Conservation (phyloP, 92 coral and sea anemone species). For the Desmophyllum pertusum region DNA sequence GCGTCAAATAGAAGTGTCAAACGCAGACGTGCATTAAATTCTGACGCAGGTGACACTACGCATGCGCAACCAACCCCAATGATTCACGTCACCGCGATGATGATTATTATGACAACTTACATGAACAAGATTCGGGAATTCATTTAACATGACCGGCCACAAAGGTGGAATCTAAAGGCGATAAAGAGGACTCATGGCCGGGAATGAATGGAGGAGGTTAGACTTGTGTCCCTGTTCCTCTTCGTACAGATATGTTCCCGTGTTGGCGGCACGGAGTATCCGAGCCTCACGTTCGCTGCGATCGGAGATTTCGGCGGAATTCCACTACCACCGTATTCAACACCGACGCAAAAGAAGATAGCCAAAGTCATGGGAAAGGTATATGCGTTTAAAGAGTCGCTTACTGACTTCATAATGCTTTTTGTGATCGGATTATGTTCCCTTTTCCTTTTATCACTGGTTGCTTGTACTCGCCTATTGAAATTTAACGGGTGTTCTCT, state of each 20-base stretch:
- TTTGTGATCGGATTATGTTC: neutral
- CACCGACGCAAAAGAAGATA: constrained; percentile 68
- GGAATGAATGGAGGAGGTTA: constrained; percentile 48
- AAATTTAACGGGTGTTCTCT: constrained; percentile 21
- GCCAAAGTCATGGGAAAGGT: constrained; percentile 85
- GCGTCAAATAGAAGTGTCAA: neutral
- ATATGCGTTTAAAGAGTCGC: neutral
- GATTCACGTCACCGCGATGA: neutral
- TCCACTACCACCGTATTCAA: constrained; percentile 69
- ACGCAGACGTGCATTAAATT: neutral
- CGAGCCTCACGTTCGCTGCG: constrained; percentile 73
- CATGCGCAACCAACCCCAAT: constrained; percentile 14
- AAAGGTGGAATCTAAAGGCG: constrained; percentile 14
- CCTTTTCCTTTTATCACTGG: neutral
- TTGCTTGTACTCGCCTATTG: constrained; percentile 26
- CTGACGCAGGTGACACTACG: constrained; percentile 28
- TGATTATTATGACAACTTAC: constrained; percentile 23
- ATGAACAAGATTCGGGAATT: constrained; percentile 27
- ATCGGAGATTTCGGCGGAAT: constrained; percentile 92
- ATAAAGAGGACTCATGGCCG: constrained; percentile 39
- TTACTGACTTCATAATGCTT: neutral
- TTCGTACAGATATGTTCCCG: constrained; percentile 29
- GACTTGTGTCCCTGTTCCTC: constrained; percentile 27
- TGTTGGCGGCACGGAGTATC: neutral
- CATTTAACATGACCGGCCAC: constrained; percentile 35